phyloP scores from a whole-genome alignment of 2,113 vertebrate species.

The Herpailurus yagouaroundi region DNA sequence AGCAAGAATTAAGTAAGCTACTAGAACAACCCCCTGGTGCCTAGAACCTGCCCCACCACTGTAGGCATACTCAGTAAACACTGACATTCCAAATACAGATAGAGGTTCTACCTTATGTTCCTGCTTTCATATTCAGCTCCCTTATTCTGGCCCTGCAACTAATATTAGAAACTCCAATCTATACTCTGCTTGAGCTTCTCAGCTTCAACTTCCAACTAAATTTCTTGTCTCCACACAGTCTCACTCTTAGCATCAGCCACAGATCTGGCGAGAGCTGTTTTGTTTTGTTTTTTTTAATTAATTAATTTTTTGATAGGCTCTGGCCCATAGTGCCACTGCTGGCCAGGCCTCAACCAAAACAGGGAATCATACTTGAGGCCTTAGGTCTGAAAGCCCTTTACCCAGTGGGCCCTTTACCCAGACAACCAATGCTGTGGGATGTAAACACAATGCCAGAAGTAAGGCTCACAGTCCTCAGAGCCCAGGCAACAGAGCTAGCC shows the following conservation, averaged over 20 bases:
- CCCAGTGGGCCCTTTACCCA: not conserved
- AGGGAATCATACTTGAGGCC: not conserved
- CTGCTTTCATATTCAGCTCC: not conserved
- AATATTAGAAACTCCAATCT: not conserved
- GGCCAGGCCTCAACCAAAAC: not conserved
- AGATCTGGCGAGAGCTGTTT: not conserved
- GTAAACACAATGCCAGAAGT: not conserved
- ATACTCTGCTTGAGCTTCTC: not conserved
- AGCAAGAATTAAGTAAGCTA: not conserved
- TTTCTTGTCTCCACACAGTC: not conserved
- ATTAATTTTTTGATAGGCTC: not conserved
- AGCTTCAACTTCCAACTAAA: not conserved
- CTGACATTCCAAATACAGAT: not conserved
- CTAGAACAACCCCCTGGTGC: not conserved
- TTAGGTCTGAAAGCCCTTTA: not conserved
- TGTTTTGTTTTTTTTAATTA: not conserved
- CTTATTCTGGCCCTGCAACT: not conserved
- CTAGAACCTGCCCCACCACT: not conserved
- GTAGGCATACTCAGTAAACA: not conserved
- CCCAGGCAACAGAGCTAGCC: not conserved
- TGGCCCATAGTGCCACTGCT: not conserved
- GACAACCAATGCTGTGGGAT: not conserved
- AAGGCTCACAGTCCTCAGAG: not conserved
- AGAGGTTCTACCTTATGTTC: not conserved
- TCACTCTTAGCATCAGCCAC: not conserved